phyloP scores from a whole-genome alignment of 2,113 vertebrate genomes.

The Stomatorhinus ivindoensis region DNA sequence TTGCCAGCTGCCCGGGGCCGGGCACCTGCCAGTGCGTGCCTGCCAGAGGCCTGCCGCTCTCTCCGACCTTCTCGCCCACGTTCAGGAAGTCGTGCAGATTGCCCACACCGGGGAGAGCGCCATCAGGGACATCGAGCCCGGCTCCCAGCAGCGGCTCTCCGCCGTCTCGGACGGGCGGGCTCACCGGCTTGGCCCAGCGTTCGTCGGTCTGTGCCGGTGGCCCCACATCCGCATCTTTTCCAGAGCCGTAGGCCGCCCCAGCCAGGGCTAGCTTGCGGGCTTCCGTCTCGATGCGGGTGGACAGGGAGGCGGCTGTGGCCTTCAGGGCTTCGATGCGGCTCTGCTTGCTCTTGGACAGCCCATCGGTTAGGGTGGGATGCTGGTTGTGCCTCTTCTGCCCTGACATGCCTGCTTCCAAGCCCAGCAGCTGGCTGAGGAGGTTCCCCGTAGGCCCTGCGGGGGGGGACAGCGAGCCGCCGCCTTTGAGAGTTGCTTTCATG shows the following conservation, averaged over 20 bases:
- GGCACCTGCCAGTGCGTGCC: constrained; percentile 39
- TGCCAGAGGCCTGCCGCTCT: constrained; percentile 49
- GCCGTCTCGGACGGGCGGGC: constrained; percentile 67
- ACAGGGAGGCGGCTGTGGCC: constrained; percentile 85
- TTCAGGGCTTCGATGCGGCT: constrained; percentile 84
- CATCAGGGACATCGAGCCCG: constrained; percentile 63
- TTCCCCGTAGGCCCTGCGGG: constrained; percentile 52
- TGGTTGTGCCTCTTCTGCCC: constrained; percentile 41
- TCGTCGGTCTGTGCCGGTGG: constrained; percentile 44
- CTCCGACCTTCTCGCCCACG: constrained; percentile 57
- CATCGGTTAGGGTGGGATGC: constrained; percentile 44
- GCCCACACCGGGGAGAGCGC: constrained; percentile 68
- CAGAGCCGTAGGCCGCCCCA: constrained; percentile 55
- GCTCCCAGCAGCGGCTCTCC: constrained; percentile 63
- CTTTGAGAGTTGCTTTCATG: constrained; percentile 51
- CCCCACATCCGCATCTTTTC: constrained; percentile 50
- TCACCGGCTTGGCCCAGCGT: constrained; percentile 56
- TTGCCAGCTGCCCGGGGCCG: constrained; percentile 11
- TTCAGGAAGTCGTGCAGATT: constrained; percentile 68
- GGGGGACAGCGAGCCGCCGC: constrained; percentile 38
- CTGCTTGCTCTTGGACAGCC: constrained; percentile 62
- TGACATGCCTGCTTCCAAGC: constrained; percentile 52
- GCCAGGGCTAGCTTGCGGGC: constrained; percentile 77
- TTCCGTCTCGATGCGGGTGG: constrained; percentile 82
- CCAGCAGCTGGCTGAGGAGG: constrained; percentile 69